Evolutionary conservation across 2,113 vertebrate species (phyloP), one percentile per base, ranked within the genome.

Genomic region (Pangasianodon gigas): DNA sequence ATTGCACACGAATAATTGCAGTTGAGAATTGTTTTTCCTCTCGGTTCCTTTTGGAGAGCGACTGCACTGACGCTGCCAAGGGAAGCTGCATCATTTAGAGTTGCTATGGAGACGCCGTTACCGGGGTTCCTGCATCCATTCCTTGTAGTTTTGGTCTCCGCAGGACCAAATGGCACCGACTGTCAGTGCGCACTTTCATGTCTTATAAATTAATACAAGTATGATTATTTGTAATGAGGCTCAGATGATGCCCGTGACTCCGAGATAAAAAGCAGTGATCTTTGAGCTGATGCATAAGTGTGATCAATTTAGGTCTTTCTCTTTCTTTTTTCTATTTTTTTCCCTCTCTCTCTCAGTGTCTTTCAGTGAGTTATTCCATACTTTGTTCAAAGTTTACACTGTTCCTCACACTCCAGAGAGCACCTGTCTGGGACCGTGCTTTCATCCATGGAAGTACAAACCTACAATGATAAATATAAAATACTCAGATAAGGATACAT

Each of bases 21-120:
- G 44, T 77, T 52, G 88, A 89, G 83, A 85, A 89, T 86, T 89
- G 89, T 86, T 89, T 89, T 85, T 75, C 84, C 19, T 67, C 60
- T 86, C 18, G 11, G 58, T 65, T 80, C 88, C 69, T 89, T 65
- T 85, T 56, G 58, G 58, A 80, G 84, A 62, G 58, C 48, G 58
- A 87, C 87, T 65, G 19, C 62, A 82, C 79, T 52, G 60, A 18
- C 13, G 77, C 58, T 91, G 85, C 51, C 80, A 56, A 62, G 89
- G 37, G 69, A 89, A 74, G 86, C 91, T 79, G 91, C 65, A 87
- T 92, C 87, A 85, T 90, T 89, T 87, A 65, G 80, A 60, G 92
- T 92, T 91, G 92, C 87, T 71, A 92, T 92, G 90, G 92, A 87
- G 89, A 92, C 90, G 18, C 67, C 58, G 87, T 83, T 88, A 92